Base-by-base conservation (phyloP, 2,797 vertebrate genomes). In the Malacoraja senta region DNA sequence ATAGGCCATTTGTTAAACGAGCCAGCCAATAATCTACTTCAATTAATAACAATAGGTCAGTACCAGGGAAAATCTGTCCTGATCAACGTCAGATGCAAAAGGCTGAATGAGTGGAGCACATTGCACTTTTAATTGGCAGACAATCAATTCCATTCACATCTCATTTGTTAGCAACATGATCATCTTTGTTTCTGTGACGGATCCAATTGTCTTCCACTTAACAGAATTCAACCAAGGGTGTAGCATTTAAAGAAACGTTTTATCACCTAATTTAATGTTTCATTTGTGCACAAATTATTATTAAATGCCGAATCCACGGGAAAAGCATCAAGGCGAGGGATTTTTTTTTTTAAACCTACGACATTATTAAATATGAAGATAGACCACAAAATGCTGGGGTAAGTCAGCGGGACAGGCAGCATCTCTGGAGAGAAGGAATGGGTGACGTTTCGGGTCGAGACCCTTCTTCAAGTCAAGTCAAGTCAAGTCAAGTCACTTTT, bases 31-130 rank as follows among this genome's bases (percentile, higher is more conserved):
- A n/a, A 88, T 88, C 84, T 72, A 71, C 21, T 74, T 91, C 32
- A 91, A 91, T 91, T 91, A 91, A 91, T 91, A 72, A 24, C 35
- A 35, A 38, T 91, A 12, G 19, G 90, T 91, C 90, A 74, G 35
- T 29, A 17, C 68, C 71, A 72, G 35, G 44, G 90, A 91, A 72
- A 91, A 91, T 91, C 63, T 74, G 90, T 74, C 38, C 71, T 91
- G 74, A 72, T 91, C 38, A 91, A 74, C 26, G 38, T 91, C 13
- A 38, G 71, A 53, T 68, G 35, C 68, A 74, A 91, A 53, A 91
- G 65, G 21, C 10, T 91, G 71, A 91, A 91, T 74, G 38, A 68
- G 71, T 35, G 38, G 13, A 91, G 35, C 68, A 44, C 71, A 53
- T 74, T 12, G 71, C 71, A 74, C 9, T 91, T 38, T 91, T 91